Evolutionary conservation across 1,140 invertebrate genomes (phyloP).

Genomic region (Goniozus legneri): DNA sequence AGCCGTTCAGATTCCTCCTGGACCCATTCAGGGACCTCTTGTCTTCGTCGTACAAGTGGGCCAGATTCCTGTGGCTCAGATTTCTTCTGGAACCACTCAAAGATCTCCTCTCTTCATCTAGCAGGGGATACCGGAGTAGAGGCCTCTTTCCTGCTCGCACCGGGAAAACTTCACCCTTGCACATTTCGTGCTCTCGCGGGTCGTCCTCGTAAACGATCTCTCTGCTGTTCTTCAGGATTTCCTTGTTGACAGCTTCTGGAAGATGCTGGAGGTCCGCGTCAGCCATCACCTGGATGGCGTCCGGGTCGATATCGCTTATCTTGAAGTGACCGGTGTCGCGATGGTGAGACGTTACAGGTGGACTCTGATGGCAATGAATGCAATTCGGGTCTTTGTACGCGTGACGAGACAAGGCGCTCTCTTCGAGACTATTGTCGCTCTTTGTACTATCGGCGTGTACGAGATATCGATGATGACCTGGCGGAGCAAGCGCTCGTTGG

Average conservation of each 20-base stretch:
- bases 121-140: conserved; percentile 2
- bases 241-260: conserved; percentile 32
- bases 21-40: conserved; percentile 25
- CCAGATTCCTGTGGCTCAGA: conserved; percentile 18
- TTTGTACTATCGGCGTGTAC: conserved; percentile 23
- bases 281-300: conserved; percentile 32
- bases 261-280: conserved; percentile 30
- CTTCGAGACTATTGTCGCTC: conserved; percentile 31
- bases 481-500: not conserved
- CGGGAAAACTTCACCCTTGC: conserved; percentile 13
- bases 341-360: not conserved
- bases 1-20: conserved; percentile 16
- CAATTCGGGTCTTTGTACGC: conserved; percentile 17
- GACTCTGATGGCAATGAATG: conserved; percentile 7
- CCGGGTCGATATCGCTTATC: conserved; percentile 24
- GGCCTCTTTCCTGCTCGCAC: conserved; percentile 1
- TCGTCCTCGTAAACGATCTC: conserved; percentile 34
- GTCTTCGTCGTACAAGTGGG: conserved; percentile 17
- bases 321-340: conserved; percentile 18
- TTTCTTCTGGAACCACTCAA: conserved; percentile 20
- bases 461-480: conserved; percentile 6
- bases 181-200: conserved; percentile 6
- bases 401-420: conserved; percentile 13
- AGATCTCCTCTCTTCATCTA: conserved; percentile 28
- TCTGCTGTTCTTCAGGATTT: conserved; percentile 34